These are phyloP conservation scores for Platycheirus rosarum DNA, from an alignment of 2,888 invertebrate genomes.

Conservation along the genomic window DNA sequence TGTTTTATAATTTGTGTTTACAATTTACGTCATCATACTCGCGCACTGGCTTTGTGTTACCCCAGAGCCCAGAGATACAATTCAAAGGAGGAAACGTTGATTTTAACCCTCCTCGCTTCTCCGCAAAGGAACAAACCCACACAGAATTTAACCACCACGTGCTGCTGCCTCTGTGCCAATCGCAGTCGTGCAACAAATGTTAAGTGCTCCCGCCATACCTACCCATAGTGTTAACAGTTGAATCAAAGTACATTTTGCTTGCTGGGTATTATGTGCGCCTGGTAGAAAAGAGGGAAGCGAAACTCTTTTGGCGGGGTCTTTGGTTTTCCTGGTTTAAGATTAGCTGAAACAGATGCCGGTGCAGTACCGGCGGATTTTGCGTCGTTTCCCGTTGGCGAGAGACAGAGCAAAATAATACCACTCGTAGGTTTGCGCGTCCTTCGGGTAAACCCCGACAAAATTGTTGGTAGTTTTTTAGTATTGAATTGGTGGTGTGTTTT, in stretches of 20 bases:
- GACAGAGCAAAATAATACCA: constrained; percentile 40
- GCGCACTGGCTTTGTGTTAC: neutral
- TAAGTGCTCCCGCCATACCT: constrained; percentile 49
- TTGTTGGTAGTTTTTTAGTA: neutral
- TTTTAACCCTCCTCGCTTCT: constrained; percentile 67
- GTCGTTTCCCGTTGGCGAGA: constrained; percentile 66
- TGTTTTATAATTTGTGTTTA: too few relatives aligned
- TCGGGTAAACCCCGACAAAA: constrained; percentile 64
- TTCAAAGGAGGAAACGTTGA: constrained; percentile 63
- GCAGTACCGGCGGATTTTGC: constrained; percentile 50
- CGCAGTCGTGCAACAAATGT: constrained; percentile 56
- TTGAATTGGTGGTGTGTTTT: too few relatives aligned
- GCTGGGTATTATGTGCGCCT: constrained; percentile 79
- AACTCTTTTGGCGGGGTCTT: constrained; percentile 83
- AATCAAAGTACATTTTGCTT: constrained; percentile 44
- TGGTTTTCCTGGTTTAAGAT: constrained; percentile 80
- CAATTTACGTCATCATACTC: neutral
- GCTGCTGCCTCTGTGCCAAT: constrained; percentile 55
- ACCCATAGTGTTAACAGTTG: constrained; percentile 2
- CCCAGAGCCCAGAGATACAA: constrained; percentile 31
- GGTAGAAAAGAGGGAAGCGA: constrained; percentile 83
- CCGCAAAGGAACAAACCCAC: constrained; percentile 28
- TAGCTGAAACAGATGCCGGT: constrained; percentile 50
- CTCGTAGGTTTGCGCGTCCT: constrained; percentile 55
- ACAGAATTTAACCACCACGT: constrained; percentile 37